These are phyloP conservation scores for Hippasteria phrygiana DNA, from an alignment of 53 echinoderm and acorn worm genomes.

Conservation along the genomic window DNA sequence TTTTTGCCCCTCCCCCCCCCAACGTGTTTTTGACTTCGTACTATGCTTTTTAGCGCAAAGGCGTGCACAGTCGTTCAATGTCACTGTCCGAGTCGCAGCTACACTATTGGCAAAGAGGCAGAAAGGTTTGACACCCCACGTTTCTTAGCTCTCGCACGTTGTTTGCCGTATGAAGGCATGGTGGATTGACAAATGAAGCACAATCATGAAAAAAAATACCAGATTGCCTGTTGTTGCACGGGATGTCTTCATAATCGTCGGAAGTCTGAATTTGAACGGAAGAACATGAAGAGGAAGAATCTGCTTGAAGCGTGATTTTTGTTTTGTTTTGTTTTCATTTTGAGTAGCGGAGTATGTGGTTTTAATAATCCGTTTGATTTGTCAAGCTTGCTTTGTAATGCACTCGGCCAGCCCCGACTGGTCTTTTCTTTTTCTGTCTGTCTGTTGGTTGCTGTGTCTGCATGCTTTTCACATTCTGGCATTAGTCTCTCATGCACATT, in stretches of 20 bases:
- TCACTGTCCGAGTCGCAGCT: constrained; percentile 98
- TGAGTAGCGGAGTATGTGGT: not conserved
- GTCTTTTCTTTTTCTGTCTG: not conserved
- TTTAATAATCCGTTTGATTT: not conserved
- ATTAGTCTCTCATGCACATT: not conserved
- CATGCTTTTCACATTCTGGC: not conserved
- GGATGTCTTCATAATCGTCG: not conserved
- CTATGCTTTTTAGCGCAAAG: constrained; percentile 75
- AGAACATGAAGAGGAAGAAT: not conserved
- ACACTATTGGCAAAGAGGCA: constrained; percentile 88
- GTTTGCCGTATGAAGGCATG: constrained; percentile 37
- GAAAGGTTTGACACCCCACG: constrained; percentile 37
- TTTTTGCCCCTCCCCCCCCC: constrained; percentile 41
- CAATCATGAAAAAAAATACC: not conserved
- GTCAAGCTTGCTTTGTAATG: not conserved
- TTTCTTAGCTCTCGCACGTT: constrained; percentile 43
- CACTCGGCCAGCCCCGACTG: not conserved
- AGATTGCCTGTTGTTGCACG: constrained; percentile 30
- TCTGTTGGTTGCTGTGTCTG: not conserved
- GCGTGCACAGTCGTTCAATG: constrained; percentile 93
- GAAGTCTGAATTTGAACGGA: not conserved
- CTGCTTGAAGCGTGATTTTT: constrained; percentile 13
- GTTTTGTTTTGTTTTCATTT: not conserved
- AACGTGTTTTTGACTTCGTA: constrained; percentile 38
- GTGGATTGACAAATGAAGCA: not conserved